Evolutionary conservation across 2,797 vertebrate species (phyloP).

Genomic region (Ammospiza maritima): DNA sequence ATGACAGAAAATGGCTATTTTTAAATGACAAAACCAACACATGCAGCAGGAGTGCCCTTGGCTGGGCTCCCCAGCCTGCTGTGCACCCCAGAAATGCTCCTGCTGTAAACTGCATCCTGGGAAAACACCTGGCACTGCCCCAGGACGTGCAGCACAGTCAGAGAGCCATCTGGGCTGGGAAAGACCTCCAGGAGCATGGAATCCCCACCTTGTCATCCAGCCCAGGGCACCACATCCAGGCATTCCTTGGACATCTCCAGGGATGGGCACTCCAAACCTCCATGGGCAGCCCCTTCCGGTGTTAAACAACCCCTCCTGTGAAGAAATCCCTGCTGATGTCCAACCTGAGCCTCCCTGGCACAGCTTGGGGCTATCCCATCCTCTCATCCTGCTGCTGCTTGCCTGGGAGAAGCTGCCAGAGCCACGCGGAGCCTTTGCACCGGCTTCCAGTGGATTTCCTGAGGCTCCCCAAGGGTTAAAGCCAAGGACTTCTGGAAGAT

Average conservation of each 20-base stretch:
- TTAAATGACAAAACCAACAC: background rate
- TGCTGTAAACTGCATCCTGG: background rate
- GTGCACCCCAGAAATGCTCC: background rate
- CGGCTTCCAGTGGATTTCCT: background rate
- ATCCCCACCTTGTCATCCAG: background rate
- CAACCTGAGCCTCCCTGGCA: background rate
- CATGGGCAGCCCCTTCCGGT: background rate
- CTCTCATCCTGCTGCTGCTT: background rate
- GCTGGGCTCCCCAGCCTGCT: background rate
- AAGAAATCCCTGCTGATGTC: background rate
- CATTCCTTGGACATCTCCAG: background rate
- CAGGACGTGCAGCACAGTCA: background rate
- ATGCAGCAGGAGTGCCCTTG: background rate
- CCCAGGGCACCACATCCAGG: background rate
- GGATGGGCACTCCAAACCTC: background rate
- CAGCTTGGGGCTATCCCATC: background rate
- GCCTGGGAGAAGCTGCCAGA: background rate
- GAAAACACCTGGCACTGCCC: background rate
- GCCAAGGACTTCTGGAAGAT: conserved; percentile 22
- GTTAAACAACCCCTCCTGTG: background rate
- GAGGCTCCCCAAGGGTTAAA: conserved; percentile 27
- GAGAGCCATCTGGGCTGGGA: background rate
- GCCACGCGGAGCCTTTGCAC: background rate
- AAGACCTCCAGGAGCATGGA: background rate
- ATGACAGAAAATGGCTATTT: background rate